Percentiles rank a stretch among this genome's conserved stretches.
Conservation (phyloP, 2,113 vertebrate species). For the Anarhynchus alexandrinus region DNA sequence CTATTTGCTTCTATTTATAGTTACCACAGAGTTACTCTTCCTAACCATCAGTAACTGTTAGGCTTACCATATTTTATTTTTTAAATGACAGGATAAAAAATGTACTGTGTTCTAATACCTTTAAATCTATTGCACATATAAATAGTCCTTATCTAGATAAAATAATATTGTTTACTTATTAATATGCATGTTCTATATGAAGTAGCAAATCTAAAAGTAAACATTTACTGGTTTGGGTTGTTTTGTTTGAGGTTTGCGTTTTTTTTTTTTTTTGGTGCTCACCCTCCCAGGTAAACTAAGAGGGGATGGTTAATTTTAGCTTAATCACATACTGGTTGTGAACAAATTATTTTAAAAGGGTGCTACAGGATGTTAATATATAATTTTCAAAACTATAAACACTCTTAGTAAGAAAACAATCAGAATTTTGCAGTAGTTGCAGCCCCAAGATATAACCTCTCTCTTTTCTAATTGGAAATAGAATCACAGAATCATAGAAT, state of each 20-base stretch:
- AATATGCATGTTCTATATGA: neutral
- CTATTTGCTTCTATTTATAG: neutral
- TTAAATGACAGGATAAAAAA: neutral
- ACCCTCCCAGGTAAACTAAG: fast-evolving
- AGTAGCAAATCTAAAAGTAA: neutral
- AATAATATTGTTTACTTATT: neutral
- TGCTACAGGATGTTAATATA: neutral
- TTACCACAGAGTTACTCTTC: neutral
- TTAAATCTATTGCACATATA: neutral
- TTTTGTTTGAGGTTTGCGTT: neutral
- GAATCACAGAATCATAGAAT: no score
- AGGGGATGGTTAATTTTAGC: neutral
- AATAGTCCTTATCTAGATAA: neutral
- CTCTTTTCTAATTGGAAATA: neutral
- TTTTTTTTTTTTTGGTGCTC: neutral
- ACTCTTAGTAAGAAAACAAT: neutral
- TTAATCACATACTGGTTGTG: neutral
- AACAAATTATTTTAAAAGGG: neutral
- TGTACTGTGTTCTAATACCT: neutral
- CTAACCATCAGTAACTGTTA: neutral
- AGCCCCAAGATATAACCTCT: fast-evolving
- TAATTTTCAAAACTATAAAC: neutral
- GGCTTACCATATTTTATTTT: neutral
- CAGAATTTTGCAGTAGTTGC: neutral
- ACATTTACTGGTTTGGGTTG: fast-evolving